Conservation (phyloP, 2,888 invertebrate species). For the Eurytoma californica region DNA sequence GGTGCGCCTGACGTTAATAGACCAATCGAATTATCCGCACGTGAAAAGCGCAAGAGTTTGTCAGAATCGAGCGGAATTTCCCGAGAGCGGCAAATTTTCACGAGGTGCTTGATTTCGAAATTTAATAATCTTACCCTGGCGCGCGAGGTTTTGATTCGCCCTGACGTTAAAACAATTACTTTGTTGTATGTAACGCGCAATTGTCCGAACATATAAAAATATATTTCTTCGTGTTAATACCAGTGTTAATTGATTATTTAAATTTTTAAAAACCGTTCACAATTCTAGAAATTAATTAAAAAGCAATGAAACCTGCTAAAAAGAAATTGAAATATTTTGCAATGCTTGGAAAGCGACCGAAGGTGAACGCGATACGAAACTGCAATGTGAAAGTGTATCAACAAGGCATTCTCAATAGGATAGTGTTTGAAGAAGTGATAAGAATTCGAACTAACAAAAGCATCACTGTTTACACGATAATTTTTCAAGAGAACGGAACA, state of each 20-base stretch:
- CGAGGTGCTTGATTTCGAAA: background rate
- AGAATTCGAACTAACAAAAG: slow-evolving; percentile 33
- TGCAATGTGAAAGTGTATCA: slow-evolving; percentile 10
- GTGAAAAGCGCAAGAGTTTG: slow-evolving; percentile 29
- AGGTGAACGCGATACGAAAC: background rate
- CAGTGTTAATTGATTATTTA: too few species aligned
- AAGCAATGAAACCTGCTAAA: too few species aligned
- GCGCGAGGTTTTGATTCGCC: background rate
- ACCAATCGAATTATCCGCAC: slow-evolving; percentile 45
- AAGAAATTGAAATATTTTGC: too few species aligned
- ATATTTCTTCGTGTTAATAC: too few species aligned
- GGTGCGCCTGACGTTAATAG: slow-evolving; percentile 35
- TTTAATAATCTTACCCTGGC: slow-evolving; percentile 24
- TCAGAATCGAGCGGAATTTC: slow-evolving; percentile 13
- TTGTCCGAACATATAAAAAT: too few species aligned
- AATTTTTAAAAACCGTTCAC: too few species aligned
- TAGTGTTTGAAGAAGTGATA: slow-evolving; percentile 34
- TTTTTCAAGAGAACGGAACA: slow-evolving; percentile 31
- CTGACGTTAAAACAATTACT: slow-evolving; percentile 21
- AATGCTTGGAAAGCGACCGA: too few species aligned
- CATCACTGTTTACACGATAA: slow-evolving; percentile 29
- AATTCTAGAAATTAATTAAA: too few species aligned
- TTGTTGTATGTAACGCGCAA: background rate
- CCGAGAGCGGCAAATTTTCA: slow-evolving; percentile 8
- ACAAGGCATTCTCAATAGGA: slow-evolving; percentile 11